A percentile compares a stretch with the other conserved stretches of the same genome.
phyloP scores from a whole-genome alignment of 2,797 vertebrate genomes.

The Sebastes elongatus region DNA sequence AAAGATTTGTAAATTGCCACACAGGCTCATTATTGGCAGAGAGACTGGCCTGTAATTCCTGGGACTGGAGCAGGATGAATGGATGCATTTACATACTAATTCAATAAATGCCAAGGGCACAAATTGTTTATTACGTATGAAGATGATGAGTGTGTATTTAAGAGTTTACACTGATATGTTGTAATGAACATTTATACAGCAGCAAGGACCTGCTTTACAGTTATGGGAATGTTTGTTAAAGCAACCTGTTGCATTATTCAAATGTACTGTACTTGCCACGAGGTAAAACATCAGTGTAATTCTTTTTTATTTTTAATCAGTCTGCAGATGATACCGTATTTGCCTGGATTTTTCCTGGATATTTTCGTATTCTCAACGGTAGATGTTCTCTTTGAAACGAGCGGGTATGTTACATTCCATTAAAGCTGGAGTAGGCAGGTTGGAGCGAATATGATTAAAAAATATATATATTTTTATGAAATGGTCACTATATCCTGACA shows the following conservation, averaged over 20 bases:
- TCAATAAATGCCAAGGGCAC: not conserved
- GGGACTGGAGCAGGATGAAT: conserved; percentile 75
- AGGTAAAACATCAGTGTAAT: not conserved
- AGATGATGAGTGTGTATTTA: not conserved
- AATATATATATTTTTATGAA: too few relatives aligned
- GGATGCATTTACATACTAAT: conserved; percentile 3
- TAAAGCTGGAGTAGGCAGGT: not conserved
- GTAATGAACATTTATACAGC: not conserved
- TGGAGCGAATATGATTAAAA: too few relatives aligned
- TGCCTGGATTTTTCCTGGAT: too few relatives aligned
- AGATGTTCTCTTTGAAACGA: not conserved
- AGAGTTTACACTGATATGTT: not conserved
- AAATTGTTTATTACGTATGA: not conserved
- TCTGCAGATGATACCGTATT: not conserved
- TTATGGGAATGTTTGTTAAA: not conserved
- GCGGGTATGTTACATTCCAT: not conserved
- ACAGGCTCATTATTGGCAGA: conserved; percentile 88
- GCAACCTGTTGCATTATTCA: not conserved
- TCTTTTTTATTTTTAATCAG: not conserved
- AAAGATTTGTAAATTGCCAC: conserved; percentile 69
- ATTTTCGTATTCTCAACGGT: not conserved
- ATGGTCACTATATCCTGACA: too few relatives aligned
- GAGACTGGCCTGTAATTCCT: conserved; percentile 88
- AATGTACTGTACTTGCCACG: not conserved
- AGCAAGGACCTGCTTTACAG: not conserved